phyloP scores from a whole-genome alignment of 2,888 invertebrate species.

The Odontomyia ornata region DNA sequence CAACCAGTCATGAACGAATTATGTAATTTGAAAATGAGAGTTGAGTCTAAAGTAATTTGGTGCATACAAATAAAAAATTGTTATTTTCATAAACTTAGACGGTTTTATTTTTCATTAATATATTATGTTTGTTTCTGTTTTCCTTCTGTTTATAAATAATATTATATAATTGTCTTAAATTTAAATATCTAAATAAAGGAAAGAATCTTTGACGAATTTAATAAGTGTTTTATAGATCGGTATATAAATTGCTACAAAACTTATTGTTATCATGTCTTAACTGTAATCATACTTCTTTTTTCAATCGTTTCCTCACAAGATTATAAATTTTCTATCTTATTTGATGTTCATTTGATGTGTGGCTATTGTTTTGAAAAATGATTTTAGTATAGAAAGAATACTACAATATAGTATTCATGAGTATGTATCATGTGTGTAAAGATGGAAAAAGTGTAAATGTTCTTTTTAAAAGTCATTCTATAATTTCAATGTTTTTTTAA shows the following conservation, averaged over 20 bases:
- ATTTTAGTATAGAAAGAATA: too few species aligned
- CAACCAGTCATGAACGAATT: too few species aligned
- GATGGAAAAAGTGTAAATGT: too few species aligned
- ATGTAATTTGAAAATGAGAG: too few species aligned
- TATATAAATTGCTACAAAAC: conserved; percentile 43
- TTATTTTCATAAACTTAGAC: conserved; percentile 26
- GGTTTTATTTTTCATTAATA: conserved; percentile 32
- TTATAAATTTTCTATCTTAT: conserved; percentile 26
- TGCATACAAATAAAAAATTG: neutral
- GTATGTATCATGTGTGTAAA: too few species aligned
- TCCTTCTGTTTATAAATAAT: conserved; percentile 35
- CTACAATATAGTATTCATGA: too few species aligned
- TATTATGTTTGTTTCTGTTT: conserved; percentile 32
- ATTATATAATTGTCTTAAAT: conserved; percentile 35
- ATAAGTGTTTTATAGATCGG: conserved; percentile 26
- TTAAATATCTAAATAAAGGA: conserved; percentile 34
- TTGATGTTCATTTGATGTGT: neutral
- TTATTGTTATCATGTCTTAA: conserved; percentile 23
- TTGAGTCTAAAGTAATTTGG: too few species aligned
- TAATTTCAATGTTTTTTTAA: too few species aligned
- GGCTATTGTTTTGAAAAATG: too few species aligned
- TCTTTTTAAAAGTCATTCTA: too few species aligned
- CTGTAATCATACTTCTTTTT: conserved; percentile 11
- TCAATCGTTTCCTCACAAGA: neutral
- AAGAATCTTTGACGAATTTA: conserved; percentile 30